These are phyloP conservation scores for Emydoidea blandingii DNA, from an alignment of 2,797 vertebrate species.

Conservation along the genomic window DNA sequence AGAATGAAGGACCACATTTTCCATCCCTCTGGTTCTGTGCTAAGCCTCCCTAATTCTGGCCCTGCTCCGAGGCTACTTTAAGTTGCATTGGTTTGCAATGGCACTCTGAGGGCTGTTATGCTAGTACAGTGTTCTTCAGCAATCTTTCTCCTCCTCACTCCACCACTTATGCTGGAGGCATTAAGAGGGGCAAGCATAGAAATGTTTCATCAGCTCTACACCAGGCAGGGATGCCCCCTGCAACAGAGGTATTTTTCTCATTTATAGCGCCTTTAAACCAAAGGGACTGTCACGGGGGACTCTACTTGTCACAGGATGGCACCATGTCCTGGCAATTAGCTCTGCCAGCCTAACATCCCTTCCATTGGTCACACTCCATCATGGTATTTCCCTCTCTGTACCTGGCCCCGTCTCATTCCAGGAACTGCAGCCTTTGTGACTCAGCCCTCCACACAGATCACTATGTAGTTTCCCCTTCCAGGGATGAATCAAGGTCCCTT, in stretches of 20 bases:
- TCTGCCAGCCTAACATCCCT: no score
- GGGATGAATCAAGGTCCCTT: no score
- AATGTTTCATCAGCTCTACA: neutral
- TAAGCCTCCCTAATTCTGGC: neutral
- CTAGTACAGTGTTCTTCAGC: neutral
- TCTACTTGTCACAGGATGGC: no score
- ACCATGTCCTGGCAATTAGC: no score
- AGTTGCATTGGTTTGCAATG: rapidly evolving
- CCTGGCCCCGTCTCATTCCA: no score
- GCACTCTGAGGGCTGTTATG: neutral
- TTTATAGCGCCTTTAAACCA: neutral
- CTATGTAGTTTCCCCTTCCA: no score
- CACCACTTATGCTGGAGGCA: neutral
- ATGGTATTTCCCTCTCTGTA: no score
- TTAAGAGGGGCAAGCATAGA: neutral
- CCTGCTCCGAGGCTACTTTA: neutral
- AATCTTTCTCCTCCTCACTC: neutral
- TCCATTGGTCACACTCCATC: no score
- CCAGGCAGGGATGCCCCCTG: neutral
- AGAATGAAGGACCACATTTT: neutral
- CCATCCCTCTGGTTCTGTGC: neutral
- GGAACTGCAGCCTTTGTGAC: no score
- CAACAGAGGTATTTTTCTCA: neutral
- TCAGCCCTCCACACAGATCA: no score
- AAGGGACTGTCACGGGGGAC: neutral